phyloP scores from a whole-genome alignment of 2,113 vertebrate species.

The Dicrurus megarhynchus region DNA sequence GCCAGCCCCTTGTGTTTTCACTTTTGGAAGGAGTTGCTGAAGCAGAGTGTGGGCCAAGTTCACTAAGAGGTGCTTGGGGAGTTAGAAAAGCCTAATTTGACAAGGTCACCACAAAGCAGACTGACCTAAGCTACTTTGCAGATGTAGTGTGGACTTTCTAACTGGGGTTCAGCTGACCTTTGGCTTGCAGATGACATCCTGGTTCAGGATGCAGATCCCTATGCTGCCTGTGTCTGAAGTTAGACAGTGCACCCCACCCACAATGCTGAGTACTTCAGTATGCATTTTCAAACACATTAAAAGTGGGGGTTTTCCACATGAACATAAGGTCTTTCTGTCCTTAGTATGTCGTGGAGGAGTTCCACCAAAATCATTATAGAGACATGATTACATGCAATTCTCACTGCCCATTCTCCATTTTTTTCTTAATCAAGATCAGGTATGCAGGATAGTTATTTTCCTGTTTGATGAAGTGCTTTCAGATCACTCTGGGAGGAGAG shows the following conservation, averaged over 20 bases:
- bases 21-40: background rate
- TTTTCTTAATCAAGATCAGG: background rate
- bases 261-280: background rate
- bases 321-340: background rate
- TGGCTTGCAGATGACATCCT: background rate
- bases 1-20: background rate
- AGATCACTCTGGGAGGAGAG: background rate
- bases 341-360: background rate
- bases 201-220: background rate
- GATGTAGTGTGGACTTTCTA: background rate
- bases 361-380: background rate
- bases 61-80: background rate
- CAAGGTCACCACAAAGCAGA: background rate
- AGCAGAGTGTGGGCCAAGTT: background rate
- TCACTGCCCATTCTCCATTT: background rate
- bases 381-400: background rate
- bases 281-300: background rate
- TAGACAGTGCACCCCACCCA: background rate
- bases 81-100: background rate
- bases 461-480: background rate
- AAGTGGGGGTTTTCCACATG: rapidly evolving
- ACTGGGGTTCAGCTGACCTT: background rate
- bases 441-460: background rate
- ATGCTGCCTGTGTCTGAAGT: background rate
- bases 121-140: background rate